Evolutionary conservation across 2,888 invertebrate species (phyloP).

Genomic region (Rotaria socialis): DNA sequence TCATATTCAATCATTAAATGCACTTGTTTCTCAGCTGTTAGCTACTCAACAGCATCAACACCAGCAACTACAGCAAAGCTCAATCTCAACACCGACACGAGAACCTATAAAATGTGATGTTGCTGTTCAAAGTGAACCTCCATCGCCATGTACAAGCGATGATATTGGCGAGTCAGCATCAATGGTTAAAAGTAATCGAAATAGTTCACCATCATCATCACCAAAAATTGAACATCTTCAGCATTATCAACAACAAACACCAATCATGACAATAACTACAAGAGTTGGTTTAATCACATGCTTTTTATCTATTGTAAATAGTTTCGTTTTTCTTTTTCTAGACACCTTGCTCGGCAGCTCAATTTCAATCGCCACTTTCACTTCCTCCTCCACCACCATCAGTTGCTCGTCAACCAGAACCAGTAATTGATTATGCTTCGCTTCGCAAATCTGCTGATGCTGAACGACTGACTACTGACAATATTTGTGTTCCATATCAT

Average conservation of each 20-base stretch:
- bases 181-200: background rate
- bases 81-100: background rate
- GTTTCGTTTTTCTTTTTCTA: background rate
- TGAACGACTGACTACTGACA: background rate
- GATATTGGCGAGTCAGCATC: background rate
- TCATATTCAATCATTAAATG: constrained; percentile 10
- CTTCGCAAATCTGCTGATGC: background rate
- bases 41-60: background rate
- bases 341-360: background rate
- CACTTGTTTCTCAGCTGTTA: background rate
- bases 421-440: background rate
- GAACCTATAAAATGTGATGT: background rate
- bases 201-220: background rate
- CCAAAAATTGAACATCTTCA: background rate
- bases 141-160: background rate
- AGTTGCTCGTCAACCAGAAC: background rate
- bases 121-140: constrained; percentile 28
- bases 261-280: background rate
- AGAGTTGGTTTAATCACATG: background rate
- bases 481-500: background rate
- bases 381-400: background rate
- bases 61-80: background rate
- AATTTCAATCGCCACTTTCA: constrained; percentile 1
- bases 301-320: background rate
- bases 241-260: background rate